Percentiles rank a stretch among this genome's conserved stretches.
These are phyloP conservation scores for Aplidium turbinatum DNA, from an alignment of 23 tunicate species.

Conservation along the genomic window DNA sequence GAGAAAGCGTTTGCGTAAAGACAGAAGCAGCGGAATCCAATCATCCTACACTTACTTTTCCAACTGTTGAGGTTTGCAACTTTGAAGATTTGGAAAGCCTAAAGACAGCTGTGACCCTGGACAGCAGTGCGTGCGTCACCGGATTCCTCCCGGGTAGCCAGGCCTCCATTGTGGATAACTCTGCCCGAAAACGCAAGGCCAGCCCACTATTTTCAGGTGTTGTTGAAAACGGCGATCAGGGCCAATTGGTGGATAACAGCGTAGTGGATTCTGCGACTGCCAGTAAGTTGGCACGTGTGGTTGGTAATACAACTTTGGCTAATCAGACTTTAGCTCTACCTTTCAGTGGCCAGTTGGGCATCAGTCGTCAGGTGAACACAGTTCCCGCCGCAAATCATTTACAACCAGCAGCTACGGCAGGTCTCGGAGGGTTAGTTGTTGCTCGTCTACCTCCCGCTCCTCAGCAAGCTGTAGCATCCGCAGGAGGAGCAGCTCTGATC, in stretches of 20 bases:
- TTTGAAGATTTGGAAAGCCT: too few species aligned
- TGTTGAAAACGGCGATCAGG: slow-evolving; percentile 3
- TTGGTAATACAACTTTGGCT: background rate
- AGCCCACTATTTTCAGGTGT: slow-evolving; percentile 31
- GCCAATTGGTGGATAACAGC: background rate
- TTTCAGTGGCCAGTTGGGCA: slow-evolving; percentile 37
- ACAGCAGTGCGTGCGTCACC: slow-evolving; percentile 20
- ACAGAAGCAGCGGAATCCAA: slow-evolving; percentile 2
- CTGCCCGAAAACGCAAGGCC: slow-evolving; percentile 72
- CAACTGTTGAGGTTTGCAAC: too few species aligned
- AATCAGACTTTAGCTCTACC: slow-evolving; percentile 19
- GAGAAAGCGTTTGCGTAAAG: background rate
- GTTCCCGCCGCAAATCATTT: background rate
- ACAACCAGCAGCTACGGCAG: slow-evolving; percentile 20
- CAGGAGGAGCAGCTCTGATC: slow-evolving; percentile 10
- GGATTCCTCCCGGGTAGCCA: slow-evolving; percentile 9
- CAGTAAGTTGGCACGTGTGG: slow-evolving; percentile 27
- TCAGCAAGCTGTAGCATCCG: slow-evolving; percentile 7
- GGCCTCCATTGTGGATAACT: slow-evolving; percentile 57
- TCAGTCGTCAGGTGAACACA: slow-evolving; percentile 34
- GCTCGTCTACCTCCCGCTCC: slow-evolving; percentile 41
- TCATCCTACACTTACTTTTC: background rate
- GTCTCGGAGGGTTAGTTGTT: slow-evolving; percentile 51
- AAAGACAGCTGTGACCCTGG: slow-evolving; percentile 17
- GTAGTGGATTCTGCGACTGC: background rate